These are phyloP conservation scores for Myotis brandtii DNA, from an alignment of 2,113 vertebrate species.

Conservation along the genomic window DNA sequence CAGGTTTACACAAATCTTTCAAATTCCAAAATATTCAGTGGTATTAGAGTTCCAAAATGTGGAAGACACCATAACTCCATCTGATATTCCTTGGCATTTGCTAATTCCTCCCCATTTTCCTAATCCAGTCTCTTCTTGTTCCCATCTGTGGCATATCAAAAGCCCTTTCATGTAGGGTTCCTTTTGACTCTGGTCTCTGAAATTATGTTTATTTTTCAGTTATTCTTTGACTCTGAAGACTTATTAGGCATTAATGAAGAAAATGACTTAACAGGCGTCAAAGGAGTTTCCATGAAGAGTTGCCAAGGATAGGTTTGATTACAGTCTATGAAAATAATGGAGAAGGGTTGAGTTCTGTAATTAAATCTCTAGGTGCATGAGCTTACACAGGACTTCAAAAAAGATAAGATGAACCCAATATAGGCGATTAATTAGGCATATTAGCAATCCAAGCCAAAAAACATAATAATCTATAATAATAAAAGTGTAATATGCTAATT, in stretches of 20 bases:
- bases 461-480: not conserved
- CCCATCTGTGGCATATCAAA: constrained; percentile 57
- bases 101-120: not conserved
- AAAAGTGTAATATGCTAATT: too few species aligned
- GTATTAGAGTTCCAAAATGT: not conserved
- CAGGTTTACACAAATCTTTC: not conserved
- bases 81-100: not conserved
- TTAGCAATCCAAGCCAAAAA: constrained; percentile 55
- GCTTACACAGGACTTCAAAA: constrained; percentile 39
- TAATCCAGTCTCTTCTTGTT: constrained; percentile 25
- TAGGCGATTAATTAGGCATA: constrained; percentile 47
- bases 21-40: not conserved
- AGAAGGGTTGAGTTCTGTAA: constrained; percentile 45
- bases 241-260: constrained; percentile 73
- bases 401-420: constrained; percentile 51
- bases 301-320: constrained; percentile 69
- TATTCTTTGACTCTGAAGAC: constrained; percentile 72
- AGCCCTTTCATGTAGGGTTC: not conserved
- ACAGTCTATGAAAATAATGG: constrained; percentile 66
- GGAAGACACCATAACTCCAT: not conserved
- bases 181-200: constrained; percentile 57
- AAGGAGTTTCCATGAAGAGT: constrained; percentile 65
- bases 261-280: constrained; percentile 55
- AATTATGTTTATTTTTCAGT: constrained; percentile 70
- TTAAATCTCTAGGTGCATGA: constrained; percentile 71